These are phyloP conservation scores for Cryptus viduatorius DNA, from an alignment of 2,888 invertebrate genomes.

Conservation along the genomic window DNA sequence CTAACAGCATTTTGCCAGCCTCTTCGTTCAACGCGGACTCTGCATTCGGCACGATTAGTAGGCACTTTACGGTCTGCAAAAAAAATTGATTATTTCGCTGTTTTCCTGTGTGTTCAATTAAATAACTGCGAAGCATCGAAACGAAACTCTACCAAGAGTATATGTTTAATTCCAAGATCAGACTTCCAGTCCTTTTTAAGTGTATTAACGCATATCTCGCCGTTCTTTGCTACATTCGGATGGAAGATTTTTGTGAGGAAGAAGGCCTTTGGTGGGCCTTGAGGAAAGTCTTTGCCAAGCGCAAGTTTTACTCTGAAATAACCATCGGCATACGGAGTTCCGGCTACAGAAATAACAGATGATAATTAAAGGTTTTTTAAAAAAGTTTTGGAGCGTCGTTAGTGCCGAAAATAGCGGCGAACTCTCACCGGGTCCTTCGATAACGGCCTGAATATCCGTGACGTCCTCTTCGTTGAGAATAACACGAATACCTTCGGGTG, in stretches of 20 bases:
- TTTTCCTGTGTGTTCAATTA: not conserved
- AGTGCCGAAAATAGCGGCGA: not conserved
- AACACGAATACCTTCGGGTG: slow-evolving; percentile 96
- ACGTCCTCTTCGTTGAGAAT: slow-evolving; percentile 96
- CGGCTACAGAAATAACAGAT: slow-evolving; percentile 86
- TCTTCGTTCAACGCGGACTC: slow-evolving; percentile 99
- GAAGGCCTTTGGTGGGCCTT: slow-evolving; percentile 95
- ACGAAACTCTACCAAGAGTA: slow-evolving; percentile 89
- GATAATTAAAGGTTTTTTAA: not conserved
- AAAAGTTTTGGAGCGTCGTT: not conserved
- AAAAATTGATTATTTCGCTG: slow-evolving; percentile 42
- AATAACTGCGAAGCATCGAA: not conserved
- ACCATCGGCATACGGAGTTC: slow-evolving; percentile 96
- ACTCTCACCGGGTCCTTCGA: slow-evolving; percentile 93
- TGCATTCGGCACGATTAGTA: slow-evolving; percentile 98
- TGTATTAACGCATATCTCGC: slow-evolving; percentile 98
- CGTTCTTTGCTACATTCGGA: slow-evolving; percentile 97
- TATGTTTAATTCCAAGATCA: slow-evolving; percentile 97
- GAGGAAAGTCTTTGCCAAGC: slow-evolving; percentile 96
- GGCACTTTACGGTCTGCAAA: slow-evolving; percentile 94
- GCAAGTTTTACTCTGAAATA: slow-evolving; percentile 95
- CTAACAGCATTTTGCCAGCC: slow-evolving; percentile 96
- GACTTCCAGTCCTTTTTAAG: slow-evolving; percentile 98
- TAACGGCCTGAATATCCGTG: slow-evolving; percentile 96
- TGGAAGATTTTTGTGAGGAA: slow-evolving; percentile 99